Percentiles rank a stretch among this genome's conserved stretches.
Conservation (phyloP, 2,888 invertebrate species). For the Baronia brevicornis region DNA sequence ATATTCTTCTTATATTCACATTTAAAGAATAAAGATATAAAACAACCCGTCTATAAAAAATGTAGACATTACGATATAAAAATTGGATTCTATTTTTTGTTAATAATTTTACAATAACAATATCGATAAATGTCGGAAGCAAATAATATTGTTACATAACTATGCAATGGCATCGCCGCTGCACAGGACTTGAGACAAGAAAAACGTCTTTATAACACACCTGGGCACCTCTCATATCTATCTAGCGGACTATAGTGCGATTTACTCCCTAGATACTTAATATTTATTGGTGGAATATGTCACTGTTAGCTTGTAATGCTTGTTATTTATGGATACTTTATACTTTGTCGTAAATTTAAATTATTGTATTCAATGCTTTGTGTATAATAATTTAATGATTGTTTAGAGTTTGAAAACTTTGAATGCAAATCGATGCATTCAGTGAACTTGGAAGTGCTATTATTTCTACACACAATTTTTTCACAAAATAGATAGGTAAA, state of each 20-base stretch:
- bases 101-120: no score
- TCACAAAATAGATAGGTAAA: no score
- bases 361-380: no score
- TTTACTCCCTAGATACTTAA: conserved; percentile 40
- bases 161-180: conserved; percentile 24
- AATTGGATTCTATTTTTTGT: no score
- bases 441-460: no score
- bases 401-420: no score
- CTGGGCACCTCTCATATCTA: conserved; percentile 43
- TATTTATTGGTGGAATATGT: conserved; percentile 3
- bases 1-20: conserved; percentile 10
- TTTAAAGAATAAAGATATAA: conserved; percentile 7
- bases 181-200: conserved; percentile 48
- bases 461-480: no score
- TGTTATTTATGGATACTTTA: neutral
- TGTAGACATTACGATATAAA: no score
- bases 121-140: no score
- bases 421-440: no score
- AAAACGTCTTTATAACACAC: conserved; percentile 67
- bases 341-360: neutral
- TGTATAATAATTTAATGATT: no score
- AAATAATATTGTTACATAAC: no score
- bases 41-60: neutral
- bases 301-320: conserved; percentile 1
- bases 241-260: conserved; percentile 28